Evolutionary conservation across 2,113 vertebrate species (phyloP).

Genomic region (Canis aureus): DNA sequence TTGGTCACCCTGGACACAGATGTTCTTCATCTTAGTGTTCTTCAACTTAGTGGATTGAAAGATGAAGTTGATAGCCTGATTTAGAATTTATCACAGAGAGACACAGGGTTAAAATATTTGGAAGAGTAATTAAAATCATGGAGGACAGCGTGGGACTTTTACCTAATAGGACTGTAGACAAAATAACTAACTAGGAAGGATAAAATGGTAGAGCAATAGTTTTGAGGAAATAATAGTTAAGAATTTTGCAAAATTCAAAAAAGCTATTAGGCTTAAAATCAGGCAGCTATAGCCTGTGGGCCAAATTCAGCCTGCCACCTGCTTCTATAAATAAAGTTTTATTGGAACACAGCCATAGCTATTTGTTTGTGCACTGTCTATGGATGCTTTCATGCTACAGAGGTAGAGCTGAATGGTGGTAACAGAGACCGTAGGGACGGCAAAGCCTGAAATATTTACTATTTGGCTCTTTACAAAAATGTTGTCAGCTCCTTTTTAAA

Average conservation of each 20-base stretch:
- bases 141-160: neutral
- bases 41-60: neutral
- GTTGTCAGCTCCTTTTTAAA: neutral
- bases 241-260: neutral
- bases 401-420: neutral
- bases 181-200: neutral
- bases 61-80: neutral
- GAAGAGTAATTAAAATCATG: neutral
- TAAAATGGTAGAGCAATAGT: neutral
- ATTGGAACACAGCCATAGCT: neutral
- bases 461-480: neutral
- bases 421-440: neutral
- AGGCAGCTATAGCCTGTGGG: neutral
- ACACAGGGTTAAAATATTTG: neutral
- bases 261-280: neutral
- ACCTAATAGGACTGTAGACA: neutral
- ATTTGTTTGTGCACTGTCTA: neutral
- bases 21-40: no score
- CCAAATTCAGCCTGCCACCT: neutral
- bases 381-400: neutral
- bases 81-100: neutral
- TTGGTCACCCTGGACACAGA: neutral
- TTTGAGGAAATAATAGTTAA: neutral
- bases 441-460: neutral
- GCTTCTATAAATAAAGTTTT: neutral